Evolutionary conservation across 2,113 vertebrate species (phyloP).

Genomic region (Rhabdornis inornatus): DNA sequence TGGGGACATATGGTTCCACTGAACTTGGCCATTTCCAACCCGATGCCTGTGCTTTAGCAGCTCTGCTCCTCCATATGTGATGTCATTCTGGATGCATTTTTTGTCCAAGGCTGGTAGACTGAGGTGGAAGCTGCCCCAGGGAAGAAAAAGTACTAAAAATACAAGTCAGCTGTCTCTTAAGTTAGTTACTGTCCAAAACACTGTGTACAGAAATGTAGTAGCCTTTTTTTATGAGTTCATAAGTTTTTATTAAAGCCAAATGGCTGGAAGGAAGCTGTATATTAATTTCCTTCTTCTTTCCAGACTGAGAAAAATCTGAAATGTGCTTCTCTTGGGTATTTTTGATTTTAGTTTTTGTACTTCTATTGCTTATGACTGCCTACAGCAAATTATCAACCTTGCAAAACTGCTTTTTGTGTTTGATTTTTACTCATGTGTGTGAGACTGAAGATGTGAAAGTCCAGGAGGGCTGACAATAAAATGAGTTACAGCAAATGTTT

Average conservation of each 20-base stretch:
- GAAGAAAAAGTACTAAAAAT: conserved; percentile 44
- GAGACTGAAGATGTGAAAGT: not conserved
- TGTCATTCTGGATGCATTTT: conserved; percentile 12
- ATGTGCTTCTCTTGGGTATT: conserved; percentile 37
- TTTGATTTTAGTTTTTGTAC: conserved; percentile 32
- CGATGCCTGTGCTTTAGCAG: not conserved
- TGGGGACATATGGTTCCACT: conserved; percentile 25
- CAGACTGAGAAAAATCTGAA: conserved; percentile 35
- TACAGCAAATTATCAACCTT: conserved; percentile 55
- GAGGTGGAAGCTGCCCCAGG: not conserved
- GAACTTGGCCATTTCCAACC: conserved; percentile 22
- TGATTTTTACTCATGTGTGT: not conserved
- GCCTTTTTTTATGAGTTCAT: conserved; percentile 38
- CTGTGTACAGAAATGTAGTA: conserved; percentile 14
- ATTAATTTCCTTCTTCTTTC: conserved; percentile 46
- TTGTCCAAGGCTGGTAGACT: conserved; percentile 36
- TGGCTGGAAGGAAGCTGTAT: conserved; percentile 45
- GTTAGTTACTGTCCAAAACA: conserved; percentile 27
- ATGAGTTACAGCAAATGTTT: not conserved
- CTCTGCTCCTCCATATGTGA: conserved; percentile 35
- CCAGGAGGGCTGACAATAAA: not conserved
- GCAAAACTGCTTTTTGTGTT: conserved; percentile 12
- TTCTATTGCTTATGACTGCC: conserved; percentile 47
- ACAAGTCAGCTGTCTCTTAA: conserved; percentile 29
- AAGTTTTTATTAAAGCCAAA: conserved; percentile 59